These are phyloP conservation scores for Chiloscyllium punctatum DNA, from an alignment of 2,797 vertebrate species.

Conservation along the genomic window DNA sequence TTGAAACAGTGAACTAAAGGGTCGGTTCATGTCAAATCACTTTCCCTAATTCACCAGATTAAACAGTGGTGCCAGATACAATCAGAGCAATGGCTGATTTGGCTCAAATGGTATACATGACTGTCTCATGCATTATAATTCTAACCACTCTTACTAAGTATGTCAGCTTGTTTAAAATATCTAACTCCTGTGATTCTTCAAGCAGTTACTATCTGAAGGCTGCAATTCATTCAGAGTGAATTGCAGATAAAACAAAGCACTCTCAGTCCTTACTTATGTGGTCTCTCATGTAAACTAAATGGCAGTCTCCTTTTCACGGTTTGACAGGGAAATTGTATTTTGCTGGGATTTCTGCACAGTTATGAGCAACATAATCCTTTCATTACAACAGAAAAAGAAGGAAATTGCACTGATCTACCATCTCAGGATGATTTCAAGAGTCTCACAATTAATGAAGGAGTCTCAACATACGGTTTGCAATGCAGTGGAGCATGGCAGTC, in stretches of 20 bases:
- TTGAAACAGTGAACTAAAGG: neutral
- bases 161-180: slow-evolving; percentile 27
- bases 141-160: neutral
- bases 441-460: neutral
- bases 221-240: slow-evolving; percentile 14
- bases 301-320: neutral
- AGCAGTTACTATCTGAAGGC: slow-evolving; percentile 7
- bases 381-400: neutral
- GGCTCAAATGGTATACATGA: neutral
- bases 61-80: slow-evolving; percentile 3
- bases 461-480: neutral
- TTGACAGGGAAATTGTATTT: neutral
- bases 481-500: neutral
- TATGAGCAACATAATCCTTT: neutral
- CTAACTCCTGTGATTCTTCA: neutral
- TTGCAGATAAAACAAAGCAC: neutral
- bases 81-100: neutral
- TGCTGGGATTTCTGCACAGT: neutral
- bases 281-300: neutral
- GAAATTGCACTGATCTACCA: neutral
- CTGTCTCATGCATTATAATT: neutral
- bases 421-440: neutral
- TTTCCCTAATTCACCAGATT: neutral
- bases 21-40: neutral
- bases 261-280: neutral